Conservation (phyloP, 2,113 vertebrate species). For the Serilophus lunatus region DNA sequence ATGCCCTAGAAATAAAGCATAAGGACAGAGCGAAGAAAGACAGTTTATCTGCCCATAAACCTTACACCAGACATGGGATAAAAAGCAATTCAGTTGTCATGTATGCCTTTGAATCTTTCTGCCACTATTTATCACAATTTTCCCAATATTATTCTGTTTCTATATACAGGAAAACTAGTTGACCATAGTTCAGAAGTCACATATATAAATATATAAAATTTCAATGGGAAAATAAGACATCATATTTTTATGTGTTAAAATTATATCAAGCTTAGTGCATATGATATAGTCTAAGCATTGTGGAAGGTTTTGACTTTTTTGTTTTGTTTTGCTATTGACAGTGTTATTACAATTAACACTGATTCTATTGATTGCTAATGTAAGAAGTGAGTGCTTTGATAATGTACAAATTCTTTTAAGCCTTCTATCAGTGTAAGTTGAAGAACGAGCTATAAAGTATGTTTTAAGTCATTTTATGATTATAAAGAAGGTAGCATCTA, state of each 20-base stretch:
- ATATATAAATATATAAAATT: neutral
- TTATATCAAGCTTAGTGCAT: neutral
- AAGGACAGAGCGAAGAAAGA: neutral
- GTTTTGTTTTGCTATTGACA: neutral
- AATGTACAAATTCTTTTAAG: neutral
- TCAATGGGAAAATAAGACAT: neutral
- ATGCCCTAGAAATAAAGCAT: neutral
- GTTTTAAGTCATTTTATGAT: neutral
- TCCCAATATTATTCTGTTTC: neutral
- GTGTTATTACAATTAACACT: neutral
- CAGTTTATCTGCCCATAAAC: neutral
- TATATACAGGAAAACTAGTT: neutral
- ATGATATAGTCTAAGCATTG: neutral
- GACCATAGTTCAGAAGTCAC: neutral
- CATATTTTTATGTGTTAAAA: neutral
- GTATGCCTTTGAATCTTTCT: neutral
- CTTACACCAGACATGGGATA: neutral
- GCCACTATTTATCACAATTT: neutral
- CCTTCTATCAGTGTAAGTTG: neutral
- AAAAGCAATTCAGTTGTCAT: neutral
- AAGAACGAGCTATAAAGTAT: neutral
- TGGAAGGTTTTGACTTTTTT: neutral
- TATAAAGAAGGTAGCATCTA: neutral
- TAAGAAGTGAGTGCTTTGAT: neutral
- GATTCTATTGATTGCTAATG: too few species aligned